These are phyloP conservation scores for Peromyscus attwateri DNA, from an alignment of 2,797 vertebrate genomes.

Conservation along the genomic window DNA sequence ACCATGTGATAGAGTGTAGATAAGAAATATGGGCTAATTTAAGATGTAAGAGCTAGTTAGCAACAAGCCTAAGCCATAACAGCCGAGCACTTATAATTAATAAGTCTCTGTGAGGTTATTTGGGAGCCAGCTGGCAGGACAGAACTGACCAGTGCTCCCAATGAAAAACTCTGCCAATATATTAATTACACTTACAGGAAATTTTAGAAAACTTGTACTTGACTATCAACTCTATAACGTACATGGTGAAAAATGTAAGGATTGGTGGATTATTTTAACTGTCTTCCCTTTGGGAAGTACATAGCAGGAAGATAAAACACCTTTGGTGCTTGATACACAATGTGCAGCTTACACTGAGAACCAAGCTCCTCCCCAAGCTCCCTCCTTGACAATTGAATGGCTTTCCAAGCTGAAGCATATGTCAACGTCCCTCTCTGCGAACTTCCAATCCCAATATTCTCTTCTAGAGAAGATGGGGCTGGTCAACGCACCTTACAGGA, in stretches of 20 bases:
- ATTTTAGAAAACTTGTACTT: not conserved
- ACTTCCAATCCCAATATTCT: not conserved
- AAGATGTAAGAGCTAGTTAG: not conserved
- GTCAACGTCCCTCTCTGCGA: not conserved
- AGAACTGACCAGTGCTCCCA: not conserved
- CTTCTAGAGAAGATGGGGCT: not conserved
- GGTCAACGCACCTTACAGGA: not conserved
- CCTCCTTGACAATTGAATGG: not conserved
- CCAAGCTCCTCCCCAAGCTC: not conserved
- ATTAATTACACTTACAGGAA: not conserved
- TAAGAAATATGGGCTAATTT: not conserved
- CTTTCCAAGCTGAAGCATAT: not conserved
- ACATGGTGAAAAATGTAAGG: not conserved
- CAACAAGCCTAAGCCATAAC: not conserved
- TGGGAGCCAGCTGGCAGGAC: not conserved
- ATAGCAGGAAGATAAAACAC: constrained; percentile 18
- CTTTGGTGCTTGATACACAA: not conserved
- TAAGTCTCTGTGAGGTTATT: not conserved
- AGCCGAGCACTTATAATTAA: not conserved
- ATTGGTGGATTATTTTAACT: not conserved
- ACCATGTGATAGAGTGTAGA: not conserved
- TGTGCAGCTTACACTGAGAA: not conserved
- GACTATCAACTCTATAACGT: not conserved
- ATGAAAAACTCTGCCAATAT: not conserved
- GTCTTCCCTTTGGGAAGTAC: not conserved